These are phyloP conservation scores for Philotrypesis tridentata DNA, from an alignment of 1,140 invertebrate genomes.

Conservation along the genomic window DNA sequence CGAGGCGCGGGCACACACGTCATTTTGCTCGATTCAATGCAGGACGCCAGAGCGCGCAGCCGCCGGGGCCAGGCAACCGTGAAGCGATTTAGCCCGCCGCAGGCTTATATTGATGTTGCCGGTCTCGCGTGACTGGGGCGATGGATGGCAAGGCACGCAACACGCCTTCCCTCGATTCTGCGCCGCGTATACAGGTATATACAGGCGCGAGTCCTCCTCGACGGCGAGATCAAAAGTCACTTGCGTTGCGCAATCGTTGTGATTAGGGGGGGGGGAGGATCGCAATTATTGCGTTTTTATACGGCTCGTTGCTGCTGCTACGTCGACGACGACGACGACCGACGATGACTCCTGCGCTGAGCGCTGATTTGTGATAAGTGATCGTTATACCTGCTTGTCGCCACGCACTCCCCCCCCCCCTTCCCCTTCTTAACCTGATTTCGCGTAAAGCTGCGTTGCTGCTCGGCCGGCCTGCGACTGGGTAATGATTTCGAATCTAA, in stretches of 20 bases:
- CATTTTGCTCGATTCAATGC: background rate
- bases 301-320: too few species aligned
- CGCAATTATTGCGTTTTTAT: background rate
- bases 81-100: background rate
- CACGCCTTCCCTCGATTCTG: background rate
- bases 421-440: background rate
- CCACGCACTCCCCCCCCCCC: too few species aligned
- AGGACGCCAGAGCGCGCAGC: too few species aligned
- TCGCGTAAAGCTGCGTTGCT: background rate
- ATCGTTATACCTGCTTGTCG: too few species aligned
- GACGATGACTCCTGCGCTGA: too few species aligned
- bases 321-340: too few species aligned
- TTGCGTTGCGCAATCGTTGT: background rate
- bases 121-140: background rate
- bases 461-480: background rate
- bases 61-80: background rate
- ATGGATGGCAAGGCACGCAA: background rate
- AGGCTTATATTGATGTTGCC: background rate
- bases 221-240: background rate
- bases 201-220: too few species aligned
- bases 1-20: background rate
- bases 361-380: background rate
- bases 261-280: background rate
- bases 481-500: background rate
- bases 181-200: too few species aligned